Conservation (phyloP, 2,113 vertebrate genomes). For the Columba livia region DNA sequence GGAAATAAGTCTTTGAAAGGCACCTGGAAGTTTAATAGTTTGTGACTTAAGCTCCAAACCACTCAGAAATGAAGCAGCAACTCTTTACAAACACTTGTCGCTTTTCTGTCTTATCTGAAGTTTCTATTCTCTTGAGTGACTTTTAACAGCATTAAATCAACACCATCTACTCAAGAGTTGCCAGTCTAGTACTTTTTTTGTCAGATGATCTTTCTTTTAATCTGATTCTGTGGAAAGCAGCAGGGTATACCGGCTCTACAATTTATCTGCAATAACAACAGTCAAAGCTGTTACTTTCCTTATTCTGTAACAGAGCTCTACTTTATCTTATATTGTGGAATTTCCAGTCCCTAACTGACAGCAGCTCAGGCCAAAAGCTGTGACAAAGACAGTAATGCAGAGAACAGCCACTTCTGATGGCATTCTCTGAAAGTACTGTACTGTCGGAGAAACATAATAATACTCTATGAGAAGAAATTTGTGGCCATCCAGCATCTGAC, state of each 20-base stretch:
- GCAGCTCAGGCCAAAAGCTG: neutral
- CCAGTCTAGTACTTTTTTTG: constrained; percentile 22
- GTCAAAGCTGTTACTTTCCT: constrained; percentile 4
- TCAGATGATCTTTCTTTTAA: constrained; percentile 49
- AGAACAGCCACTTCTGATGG: neutral
- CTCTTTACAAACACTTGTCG: constrained; percentile 8
- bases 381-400: neutral
- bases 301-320: neutral
- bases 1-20: neutral
- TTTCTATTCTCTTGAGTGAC: constrained; percentile 28
- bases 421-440: neutral
- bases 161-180: constrained; percentile 3
- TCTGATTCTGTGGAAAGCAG: constrained; percentile 38
- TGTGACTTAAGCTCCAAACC: constrained; percentile 1
- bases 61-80: constrained; percentile 38
- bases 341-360: constrained; percentile 4
- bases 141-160: constrained; percentile 52
- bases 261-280: constrained; percentile 21
- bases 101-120: constrained; percentile 37
- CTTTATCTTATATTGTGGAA: neutral
- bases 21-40: neutral
- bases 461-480: neutral
- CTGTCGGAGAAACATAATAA: neutral
- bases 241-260: neutral
- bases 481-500: neutral